Evolutionary conservation across 2,888 invertebrate species (phyloP).

Genomic region (Aspidiotus rigidus): DNA sequence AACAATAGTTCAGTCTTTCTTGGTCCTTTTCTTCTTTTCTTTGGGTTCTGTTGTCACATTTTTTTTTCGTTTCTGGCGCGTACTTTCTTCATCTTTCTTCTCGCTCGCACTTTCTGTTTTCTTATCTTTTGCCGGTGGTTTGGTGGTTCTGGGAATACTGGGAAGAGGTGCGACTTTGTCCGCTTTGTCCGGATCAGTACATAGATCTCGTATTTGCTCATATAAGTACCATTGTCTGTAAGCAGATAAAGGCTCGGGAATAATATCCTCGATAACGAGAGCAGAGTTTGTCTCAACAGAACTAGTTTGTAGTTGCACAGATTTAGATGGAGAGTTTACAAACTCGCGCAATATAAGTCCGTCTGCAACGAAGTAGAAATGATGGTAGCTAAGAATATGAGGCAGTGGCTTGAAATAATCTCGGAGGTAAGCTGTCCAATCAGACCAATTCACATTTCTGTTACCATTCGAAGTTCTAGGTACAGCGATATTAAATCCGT

Average conservation of each 20-base stretch:
- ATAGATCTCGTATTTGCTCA: neutral
- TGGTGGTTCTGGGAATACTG: no score
- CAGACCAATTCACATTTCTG: neutral
- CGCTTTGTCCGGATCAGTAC: neutral
- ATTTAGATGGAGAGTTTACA: neutral
- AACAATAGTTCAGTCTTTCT: no score
- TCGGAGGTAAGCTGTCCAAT: neutral
- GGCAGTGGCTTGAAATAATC: neutral
- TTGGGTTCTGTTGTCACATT: no score
- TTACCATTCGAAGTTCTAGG: neutral
- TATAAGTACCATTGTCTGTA: conserved; percentile 1
- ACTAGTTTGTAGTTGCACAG: neutral
- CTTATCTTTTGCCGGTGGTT: no score
- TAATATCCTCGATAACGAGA: neutral
- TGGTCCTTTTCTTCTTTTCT: no score
- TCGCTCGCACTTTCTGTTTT: no score
- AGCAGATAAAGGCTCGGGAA: neutral
- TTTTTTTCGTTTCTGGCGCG: no score
- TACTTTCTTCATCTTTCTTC: no score
- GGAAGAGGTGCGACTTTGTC: conserved; percentile 2
- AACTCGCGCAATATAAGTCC: neutral
- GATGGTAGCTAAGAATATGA: neutral
- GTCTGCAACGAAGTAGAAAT: neutral
- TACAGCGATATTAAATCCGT: conserved; percentile 1
- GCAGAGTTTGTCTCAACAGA: neutral